Evolutionary conservation across 1,140 invertebrate species (phyloP).

Genomic region (Magallana ariakensis): DNA sequence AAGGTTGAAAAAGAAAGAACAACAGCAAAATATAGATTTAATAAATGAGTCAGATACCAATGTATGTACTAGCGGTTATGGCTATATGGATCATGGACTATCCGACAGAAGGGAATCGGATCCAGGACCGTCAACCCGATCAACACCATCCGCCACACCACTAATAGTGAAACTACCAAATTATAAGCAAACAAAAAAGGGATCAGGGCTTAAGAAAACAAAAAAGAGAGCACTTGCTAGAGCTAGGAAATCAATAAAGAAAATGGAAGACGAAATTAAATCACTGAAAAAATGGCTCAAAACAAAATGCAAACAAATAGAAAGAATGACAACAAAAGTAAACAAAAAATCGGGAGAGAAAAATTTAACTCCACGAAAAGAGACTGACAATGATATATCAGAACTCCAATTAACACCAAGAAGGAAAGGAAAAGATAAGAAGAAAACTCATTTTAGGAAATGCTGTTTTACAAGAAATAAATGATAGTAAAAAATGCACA

Average conservation of each 20-base stretch:
- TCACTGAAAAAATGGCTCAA: conserved; percentile 27
- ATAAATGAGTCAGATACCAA: neutral
- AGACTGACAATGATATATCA: neutral
- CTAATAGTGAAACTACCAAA: conserved; percentile 40
- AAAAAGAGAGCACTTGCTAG: conserved; percentile 22
- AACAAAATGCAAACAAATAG: neutral
- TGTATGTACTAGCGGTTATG: neutral
- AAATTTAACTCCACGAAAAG: neutral
- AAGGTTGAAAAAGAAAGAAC: neutral
- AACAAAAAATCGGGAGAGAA: neutral
- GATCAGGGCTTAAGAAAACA: conserved; percentile 26
- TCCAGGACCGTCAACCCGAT: too few species aligned
- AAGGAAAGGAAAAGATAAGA: conserved; percentile 1
- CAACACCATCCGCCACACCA: neutral
- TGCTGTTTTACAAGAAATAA: conserved; percentile 22
- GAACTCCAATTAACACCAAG: conserved; percentile 46
- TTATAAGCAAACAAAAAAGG: conserved; percentile 1
- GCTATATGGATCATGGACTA: neutral
- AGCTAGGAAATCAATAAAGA: conserved; percentile 6
- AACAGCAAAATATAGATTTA: neutral
- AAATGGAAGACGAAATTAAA: neutral
- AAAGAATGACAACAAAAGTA: conserved; percentile 37
- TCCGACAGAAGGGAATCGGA: neutral
- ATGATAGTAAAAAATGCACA: neutral
- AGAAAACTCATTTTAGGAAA: conserved; percentile 39